Evolutionary conservation across 2,888 invertebrate genomes (phyloP).

Genomic region (Caprella mutica): DNA sequence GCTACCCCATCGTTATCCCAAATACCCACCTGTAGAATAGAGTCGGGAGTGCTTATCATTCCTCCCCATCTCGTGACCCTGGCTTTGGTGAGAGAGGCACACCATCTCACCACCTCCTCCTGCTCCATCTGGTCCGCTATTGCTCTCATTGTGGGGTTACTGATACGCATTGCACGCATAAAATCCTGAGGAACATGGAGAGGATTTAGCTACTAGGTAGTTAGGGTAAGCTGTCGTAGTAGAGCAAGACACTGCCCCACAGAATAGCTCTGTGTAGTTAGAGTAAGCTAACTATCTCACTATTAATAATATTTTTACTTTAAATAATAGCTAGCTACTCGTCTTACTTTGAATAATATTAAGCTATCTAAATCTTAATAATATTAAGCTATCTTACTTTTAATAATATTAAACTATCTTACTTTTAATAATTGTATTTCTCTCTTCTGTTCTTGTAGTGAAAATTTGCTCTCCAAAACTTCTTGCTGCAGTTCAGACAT

Average conservation of each 20-base stretch:
- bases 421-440: conserved; percentile 79
- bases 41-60: conserved; percentile 96
- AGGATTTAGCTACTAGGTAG: neutral
- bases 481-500: conserved; percentile 76
- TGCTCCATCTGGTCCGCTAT: conserved; percentile 89
- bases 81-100: conserved; percentile 65
- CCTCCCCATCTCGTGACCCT: conserved; percentile 94
- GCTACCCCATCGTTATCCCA: neutral
- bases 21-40: conserved; percentile 64
- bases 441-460: conserved; percentile 76
- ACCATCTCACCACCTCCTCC: conserved; percentile 84
- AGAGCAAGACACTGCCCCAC: no score
- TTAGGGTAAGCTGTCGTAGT: no score
- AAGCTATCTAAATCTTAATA: neutral
- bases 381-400: neutral
- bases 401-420: conserved; percentile 25
- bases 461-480: conserved; percentile 69
- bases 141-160: conserved; percentile 82
- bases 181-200: conserved; percentile 53
- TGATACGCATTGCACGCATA: conserved; percentile 82
- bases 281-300: no score
- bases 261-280: no score
- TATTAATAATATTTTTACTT: no score
- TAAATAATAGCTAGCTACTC: no score
- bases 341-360: no score